Base-by-base conservation (phyloP, 2,113 vertebrate genomes). In the Heterotis niloticus region DNA sequence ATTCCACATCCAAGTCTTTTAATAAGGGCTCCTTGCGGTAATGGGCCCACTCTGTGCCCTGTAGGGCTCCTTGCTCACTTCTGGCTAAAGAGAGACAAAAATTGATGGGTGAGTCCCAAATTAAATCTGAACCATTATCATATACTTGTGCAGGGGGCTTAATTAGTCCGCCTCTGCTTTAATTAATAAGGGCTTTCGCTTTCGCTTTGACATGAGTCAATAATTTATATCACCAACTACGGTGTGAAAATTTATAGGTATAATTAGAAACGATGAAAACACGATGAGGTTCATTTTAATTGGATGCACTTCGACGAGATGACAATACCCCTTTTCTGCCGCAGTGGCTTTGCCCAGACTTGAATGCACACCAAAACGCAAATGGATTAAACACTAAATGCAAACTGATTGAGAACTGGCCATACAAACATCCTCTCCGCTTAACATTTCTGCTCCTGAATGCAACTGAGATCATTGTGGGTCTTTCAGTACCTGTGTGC, bases 141-240 rank as follows among this genome's bases (percentile, higher is more conserved):
- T 84, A 87, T 85, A 83, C 86, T 81, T 83, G 83, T 77, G 80
- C 80, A 74, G 79, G 44, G 81, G 81, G 78, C 83, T 87, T 89
- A 90, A 91, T 91, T 88, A 90, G 86, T 85, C 81, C 83, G 83
- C 87, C 85, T 86, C 83, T 77, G 84, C 88, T 89, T 88, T 87
- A 90, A 92, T 92, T 89, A 89, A 91, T 90, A 88, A 88, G 85
- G 69, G 66, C 84, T 80, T 78, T 88, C 85, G 85, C n/a, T n/a
- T n/a, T n/a, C n/a, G 64, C 68, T 77, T 84, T 44, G 82, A 85
- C 84, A 73, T 80, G 85, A 86, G 87, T 90, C 86, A 84, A 88
- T 88, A 86, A 91, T 87, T 90, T 81, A 88, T 79, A 84, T 57
- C 60, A 78, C 85, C 76, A 86, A 84, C 77, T 82, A 85, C 82